Evolutionary conservation across 2,113 vertebrate genomes (phyloP).

Genomic region (Sialia sialis): DNA sequence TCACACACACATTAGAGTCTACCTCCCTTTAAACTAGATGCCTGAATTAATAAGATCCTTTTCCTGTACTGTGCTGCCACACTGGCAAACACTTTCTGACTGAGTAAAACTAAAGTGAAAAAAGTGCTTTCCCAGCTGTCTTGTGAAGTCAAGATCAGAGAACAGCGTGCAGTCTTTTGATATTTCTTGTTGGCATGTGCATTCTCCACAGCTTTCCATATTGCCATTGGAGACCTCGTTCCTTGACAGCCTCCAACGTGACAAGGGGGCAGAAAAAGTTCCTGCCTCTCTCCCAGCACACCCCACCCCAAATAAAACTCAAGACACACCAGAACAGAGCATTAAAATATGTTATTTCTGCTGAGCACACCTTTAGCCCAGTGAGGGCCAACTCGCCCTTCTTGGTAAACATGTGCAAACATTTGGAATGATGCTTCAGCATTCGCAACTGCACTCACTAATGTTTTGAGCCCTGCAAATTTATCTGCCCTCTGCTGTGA

Average conservation of each 20-base stretch:
- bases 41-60: conserved; percentile 48
- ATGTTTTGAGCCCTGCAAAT: neutral
- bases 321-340: neutral
- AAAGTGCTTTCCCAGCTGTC: conserved; percentile 42
- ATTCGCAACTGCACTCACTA: neutral
- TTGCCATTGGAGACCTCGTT: rapidly evolving
- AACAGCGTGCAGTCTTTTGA: neutral
- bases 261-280: neutral
- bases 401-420: neutral
- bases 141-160: conserved; percentile 52
- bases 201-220: neutral
- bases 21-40: conserved; percentile 31
- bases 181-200: neutral
- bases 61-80: neutral
- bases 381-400: rapidly evolving
- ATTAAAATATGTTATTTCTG: neutral
- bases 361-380: neutral
- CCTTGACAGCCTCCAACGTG: neutral
- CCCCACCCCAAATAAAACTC: neutral
- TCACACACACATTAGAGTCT: conserved; percentile 6
- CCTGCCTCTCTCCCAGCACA: neutral
- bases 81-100: conserved; percentile 48
- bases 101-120: conserved; percentile 53
- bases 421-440: neutral
- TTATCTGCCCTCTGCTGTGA: neutral